These are phyloP conservation scores for Cryptomyrus ogoouensis DNA, from an alignment of 2,113 vertebrate genomes.

Conservation along the genomic window DNA sequence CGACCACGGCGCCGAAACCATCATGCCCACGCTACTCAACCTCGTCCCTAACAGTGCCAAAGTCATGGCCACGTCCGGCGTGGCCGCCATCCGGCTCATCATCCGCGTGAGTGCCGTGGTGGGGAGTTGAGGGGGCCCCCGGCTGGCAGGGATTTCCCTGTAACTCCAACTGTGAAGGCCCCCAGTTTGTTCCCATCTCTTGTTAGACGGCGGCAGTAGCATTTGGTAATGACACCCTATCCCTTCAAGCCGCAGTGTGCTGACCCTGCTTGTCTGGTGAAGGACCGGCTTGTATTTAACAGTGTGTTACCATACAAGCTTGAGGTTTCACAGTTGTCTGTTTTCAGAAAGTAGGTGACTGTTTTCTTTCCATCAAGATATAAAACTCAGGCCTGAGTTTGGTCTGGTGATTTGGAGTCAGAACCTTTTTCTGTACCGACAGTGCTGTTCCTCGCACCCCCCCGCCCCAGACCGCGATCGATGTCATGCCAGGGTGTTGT, in stretches of 20 bases:
- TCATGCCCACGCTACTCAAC: constrained; percentile 96
- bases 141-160: background rate
- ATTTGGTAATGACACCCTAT: background rate
- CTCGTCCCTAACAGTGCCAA: constrained; percentile 99
- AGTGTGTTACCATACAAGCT: background rate
- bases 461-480: background rate
- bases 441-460: background rate
- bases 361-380: background rate
- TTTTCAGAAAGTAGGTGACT: background rate
- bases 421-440: background rate
- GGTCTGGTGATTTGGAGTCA: background rate
- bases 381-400: background rate
- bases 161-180: background rate
- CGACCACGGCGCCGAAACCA: constrained; percentile 91
- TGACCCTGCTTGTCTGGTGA: background rate
- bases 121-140: background rate
- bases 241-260: background rate
- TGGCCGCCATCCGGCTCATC: constrained; percentile 88
- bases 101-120: constrained; percentile 73
- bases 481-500: background rate
- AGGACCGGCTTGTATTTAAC: background rate
- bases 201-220: background rate
- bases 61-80: constrained; percentile 95
- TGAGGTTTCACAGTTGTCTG: background rate
- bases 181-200: background rate